These are phyloP conservation scores for Dorcus parallelipipedus DNA, from an alignment of 2,888 invertebrate species.

Conservation along the genomic window DNA sequence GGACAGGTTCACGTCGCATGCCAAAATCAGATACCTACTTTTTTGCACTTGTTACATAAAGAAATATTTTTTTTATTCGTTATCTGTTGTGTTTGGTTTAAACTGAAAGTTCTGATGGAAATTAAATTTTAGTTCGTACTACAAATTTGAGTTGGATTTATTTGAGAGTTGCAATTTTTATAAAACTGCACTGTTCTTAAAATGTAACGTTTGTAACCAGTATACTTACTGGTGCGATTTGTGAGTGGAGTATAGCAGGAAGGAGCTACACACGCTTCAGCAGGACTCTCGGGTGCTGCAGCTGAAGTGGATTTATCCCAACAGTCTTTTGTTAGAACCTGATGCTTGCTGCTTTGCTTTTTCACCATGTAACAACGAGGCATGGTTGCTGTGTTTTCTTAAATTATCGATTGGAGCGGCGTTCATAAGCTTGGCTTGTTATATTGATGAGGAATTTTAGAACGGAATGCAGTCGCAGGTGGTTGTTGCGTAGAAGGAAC, in stretches of 20 bases:
- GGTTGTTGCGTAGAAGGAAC: conserved; percentile 42
- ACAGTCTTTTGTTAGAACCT: conserved; percentile 47
- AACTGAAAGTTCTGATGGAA: too few relatives aligned
- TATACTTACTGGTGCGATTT: conserved; percentile 34
- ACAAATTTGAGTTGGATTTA: too few relatives aligned
- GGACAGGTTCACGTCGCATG: too few relatives aligned
- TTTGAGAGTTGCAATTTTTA: too few relatives aligned
- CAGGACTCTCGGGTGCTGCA: conserved; percentile 54
- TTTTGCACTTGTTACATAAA: too few relatives aligned
- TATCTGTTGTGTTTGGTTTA: too few relatives aligned
- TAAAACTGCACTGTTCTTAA: too few relatives aligned
- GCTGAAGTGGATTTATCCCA: conserved; percentile 43
- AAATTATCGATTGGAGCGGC: conserved; percentile 11
- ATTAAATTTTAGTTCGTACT: too few relatives aligned
- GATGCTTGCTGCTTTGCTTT: conserved; percentile 58
- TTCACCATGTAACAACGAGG: conserved; percentile 76
- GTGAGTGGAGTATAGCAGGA: conserved; percentile 57
- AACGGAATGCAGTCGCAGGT: conserved; percentile 39
- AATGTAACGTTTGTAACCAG: background rate
- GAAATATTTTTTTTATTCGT: too few relatives aligned
- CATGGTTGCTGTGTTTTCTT: conserved; percentile 51
- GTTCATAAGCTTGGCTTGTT: too few relatives aligned
- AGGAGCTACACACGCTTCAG: conserved; percentile 60
- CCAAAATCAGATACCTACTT: too few relatives aligned
- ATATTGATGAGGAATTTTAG: conserved; percentile 20